phyloP scores from a whole-genome alignment of 2,113 vertebrate genomes.

The Sarotherodon lohbergeri region DNA sequence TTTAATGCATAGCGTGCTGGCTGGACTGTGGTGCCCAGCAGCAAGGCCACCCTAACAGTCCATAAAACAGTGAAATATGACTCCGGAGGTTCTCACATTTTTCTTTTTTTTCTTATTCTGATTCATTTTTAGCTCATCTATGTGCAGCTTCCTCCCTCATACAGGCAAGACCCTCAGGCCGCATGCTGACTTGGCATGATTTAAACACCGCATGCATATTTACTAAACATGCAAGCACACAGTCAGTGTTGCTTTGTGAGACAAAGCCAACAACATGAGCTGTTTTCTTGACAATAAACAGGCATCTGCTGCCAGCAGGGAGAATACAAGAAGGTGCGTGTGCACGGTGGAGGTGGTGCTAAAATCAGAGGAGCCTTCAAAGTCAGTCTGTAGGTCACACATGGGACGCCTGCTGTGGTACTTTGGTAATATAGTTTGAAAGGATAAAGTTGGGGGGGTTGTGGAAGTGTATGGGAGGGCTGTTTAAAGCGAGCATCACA shows the following conservation, averaged over 20 bases:
- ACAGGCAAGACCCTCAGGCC: not conserved
- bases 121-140: not conserved
- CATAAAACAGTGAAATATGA: not conserved
- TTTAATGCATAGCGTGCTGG: not conserved
- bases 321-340: not conserved
- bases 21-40: not conserved
- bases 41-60: not conserved
- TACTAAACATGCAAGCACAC: not conserved
- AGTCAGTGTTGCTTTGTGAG: not conserved
- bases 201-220: not conserved
- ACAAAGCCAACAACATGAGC: not conserved
- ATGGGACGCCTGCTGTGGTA: not conserved
- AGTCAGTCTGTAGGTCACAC: constrained; percentile 35
- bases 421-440: not conserved
- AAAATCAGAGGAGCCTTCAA: constrained; percentile 7
- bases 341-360: not conserved
- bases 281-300: not conserved
- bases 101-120: not conserved
- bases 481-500: not conserved
- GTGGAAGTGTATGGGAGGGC: not conserved
- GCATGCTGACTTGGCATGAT: not conserved
- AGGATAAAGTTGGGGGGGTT: not conserved
- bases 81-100: not conserved
- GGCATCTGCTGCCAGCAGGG: not conserved
- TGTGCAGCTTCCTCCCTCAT: not conserved